Conservation (phyloP, 2,113 vertebrate genomes). For the Aix galericulata region DNA sequence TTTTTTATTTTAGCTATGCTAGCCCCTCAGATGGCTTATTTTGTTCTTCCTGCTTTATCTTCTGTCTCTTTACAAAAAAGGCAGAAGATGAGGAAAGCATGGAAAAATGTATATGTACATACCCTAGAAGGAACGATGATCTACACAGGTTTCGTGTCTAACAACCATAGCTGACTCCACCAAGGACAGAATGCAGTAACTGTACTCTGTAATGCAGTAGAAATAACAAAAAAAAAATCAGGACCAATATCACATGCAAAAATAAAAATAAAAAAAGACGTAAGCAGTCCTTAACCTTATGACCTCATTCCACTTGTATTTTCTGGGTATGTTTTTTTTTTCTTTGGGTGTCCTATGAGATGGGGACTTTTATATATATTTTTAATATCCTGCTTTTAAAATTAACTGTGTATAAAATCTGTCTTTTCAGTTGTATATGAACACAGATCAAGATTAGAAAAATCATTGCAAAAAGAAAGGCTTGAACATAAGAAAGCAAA, state of each 20-base stretch:
- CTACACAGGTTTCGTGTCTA: neutral
- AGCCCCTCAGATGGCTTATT: neutral
- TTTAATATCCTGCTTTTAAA: neutral
- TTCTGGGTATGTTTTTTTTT: neutral
- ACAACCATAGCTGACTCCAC: neutral
- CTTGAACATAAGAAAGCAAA: constrained; percentile 97
- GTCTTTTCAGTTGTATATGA: constrained; percentile 91
- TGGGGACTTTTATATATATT: neutral
- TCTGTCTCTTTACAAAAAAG: neutral
- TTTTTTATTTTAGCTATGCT: neutral
- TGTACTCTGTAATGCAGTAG: neutral
- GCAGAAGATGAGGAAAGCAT: neutral
- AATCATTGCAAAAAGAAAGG: constrained; percentile 97
- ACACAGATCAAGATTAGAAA: constrained; percentile 96
- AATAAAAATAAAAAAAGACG: neutral
- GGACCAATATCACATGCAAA: neutral
- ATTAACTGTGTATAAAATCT: neutral
- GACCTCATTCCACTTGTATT: neutral
- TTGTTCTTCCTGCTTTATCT: neutral
- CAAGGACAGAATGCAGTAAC: too few species aligned
- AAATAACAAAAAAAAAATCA: neutral
- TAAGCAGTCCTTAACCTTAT: neutral
- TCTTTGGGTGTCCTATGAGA: neutral
- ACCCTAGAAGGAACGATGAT: neutral
- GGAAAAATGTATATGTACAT: neutral